Percentiles rank a stretch among this genome's conserved stretches.
These are phyloP conservation scores for Ophion ventricosus DNA, from an alignment of 2,888 invertebrate species.

Conservation along the genomic window DNA sequence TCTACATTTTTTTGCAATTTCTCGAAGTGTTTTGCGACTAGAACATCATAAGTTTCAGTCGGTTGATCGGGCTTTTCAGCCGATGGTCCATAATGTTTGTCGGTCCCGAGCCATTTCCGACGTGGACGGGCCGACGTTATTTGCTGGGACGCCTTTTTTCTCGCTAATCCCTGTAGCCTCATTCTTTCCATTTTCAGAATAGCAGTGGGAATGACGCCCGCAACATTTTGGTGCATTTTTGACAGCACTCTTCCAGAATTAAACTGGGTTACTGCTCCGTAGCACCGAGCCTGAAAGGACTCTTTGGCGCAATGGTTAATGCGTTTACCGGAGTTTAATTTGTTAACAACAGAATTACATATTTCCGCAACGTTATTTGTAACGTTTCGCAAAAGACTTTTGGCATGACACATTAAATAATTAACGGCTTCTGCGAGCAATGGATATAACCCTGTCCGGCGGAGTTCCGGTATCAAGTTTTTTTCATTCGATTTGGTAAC, in stretches of 20 bases:
- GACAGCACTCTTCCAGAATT: neutral
- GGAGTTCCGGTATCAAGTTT: neutral
- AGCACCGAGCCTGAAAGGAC: neutral
- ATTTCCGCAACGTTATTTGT: neutral
- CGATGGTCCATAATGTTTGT: conserved; percentile 28
- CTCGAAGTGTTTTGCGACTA: conserved; percentile 8
- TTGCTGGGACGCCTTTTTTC: neutral
- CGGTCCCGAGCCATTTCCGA: neutral
- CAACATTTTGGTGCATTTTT: neutral
- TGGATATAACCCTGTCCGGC: neutral
- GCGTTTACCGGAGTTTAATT: neutral
- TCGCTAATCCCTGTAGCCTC: neutral
- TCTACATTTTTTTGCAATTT: conserved; percentile 3
- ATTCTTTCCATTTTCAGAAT: too few relatives aligned
- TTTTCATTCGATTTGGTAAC: neutral
- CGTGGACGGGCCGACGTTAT: neutral
- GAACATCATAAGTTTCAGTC: neutral
- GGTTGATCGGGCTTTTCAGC: neutral
- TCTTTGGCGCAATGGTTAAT: neutral
- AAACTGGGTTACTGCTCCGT: neutral
- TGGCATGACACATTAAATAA: conserved; percentile 1
- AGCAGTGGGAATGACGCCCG: too few relatives aligned
- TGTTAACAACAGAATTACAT: neutral
- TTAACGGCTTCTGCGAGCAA: conserved; percentile 24
- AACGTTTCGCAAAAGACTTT: neutral